Percentiles rank a stretch among this genome's conserved stretches.
Conservation (phyloP, 2,113 vertebrate species). For the Garra rufa region DNA sequence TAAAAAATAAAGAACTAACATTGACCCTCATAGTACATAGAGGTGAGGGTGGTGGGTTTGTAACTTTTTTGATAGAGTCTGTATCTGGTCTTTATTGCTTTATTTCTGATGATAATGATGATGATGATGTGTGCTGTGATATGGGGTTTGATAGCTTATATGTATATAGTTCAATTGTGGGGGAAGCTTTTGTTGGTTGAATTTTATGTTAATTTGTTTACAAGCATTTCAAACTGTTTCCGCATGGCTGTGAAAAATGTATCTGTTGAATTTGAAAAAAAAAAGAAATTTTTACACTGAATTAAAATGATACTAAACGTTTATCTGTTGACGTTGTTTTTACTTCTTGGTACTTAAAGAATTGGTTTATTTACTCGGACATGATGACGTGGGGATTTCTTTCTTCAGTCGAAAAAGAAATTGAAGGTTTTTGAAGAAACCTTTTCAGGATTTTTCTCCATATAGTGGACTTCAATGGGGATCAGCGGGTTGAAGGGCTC, state of each 20-base stretch:
- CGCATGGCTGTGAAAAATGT: slow-evolving; percentile 96
- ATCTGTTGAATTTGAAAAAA: slow-evolving; percentile 85
- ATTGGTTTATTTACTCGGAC: too few species aligned
- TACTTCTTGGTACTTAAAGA: neutral
- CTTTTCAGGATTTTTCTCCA: too few species aligned
- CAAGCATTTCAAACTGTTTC: slow-evolving; percentile 78
- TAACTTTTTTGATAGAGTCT: slow-evolving; percentile 97
- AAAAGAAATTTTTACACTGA: slow-evolving; percentile 98
- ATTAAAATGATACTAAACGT: slow-evolving; percentile 82
- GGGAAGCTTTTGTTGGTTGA: slow-evolving; percentile 84
- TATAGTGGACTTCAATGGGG: too few species aligned
- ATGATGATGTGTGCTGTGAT: slow-evolving; percentile 89
- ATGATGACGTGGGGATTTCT: too few species aligned
- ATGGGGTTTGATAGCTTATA: slow-evolving; percentile 69
- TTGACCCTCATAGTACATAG: slow-evolving; percentile 82
- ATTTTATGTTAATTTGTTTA: slow-evolving; percentile 75
- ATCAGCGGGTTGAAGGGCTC: too few species aligned
- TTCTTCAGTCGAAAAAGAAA: too few species aligned
- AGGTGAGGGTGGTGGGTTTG: slow-evolving; percentile 87
- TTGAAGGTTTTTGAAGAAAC: too few species aligned
- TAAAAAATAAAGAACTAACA: slow-evolving; percentile 73
- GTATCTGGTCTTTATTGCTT: slow-evolving; percentile 85
- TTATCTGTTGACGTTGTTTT: neutral
- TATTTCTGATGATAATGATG: slow-evolving; percentile 88
- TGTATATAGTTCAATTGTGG: slow-evolving; percentile 94